A percentile compares a stretch with the other conserved stretches of the same genome.
Evolutionary conservation across 2,797 vertebrate species (phyloP).

Genomic region (Anniella stebbinsi): DNA sequence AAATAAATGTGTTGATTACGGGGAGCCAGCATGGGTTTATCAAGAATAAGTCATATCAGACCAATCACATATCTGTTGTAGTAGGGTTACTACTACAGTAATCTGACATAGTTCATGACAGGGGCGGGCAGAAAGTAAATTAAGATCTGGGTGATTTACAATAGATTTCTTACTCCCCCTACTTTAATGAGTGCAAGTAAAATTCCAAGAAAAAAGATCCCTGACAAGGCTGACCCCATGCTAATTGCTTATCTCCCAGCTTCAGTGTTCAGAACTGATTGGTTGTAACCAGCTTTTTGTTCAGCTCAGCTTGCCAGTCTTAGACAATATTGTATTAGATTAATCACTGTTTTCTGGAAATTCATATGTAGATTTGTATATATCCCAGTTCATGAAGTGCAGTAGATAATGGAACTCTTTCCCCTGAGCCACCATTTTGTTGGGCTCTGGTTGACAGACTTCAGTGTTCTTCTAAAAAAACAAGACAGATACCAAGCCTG

Average conservation of each 20-base stretch:
- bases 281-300: too few species aligned
- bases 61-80: background rate
- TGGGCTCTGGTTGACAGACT: background rate
- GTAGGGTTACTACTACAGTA: background rate
- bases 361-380: background rate
- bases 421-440: background rate
- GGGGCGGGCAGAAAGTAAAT: too few species aligned
- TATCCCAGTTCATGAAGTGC: background rate
- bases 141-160: too few species aligned
- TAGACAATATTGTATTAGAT: background rate
- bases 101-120: too few species aligned
- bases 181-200: too few species aligned
- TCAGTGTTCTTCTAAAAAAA: background rate
- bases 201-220: too few species aligned
- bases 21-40: background rate
- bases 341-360: background rate
- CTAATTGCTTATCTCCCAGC: too few species aligned
- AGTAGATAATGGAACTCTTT: background rate
- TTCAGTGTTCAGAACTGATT: too few species aligned
- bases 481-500: background rate
- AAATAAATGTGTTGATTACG: background rate
- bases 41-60: background rate
- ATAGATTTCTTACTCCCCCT: too few species aligned
- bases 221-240: too few species aligned
- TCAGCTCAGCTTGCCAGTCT: too few species aligned